These are phyloP conservation scores for Microcebus tavaratra DNA, from an alignment of 2,113 vertebrate genomes.

Conservation along the genomic window DNA sequence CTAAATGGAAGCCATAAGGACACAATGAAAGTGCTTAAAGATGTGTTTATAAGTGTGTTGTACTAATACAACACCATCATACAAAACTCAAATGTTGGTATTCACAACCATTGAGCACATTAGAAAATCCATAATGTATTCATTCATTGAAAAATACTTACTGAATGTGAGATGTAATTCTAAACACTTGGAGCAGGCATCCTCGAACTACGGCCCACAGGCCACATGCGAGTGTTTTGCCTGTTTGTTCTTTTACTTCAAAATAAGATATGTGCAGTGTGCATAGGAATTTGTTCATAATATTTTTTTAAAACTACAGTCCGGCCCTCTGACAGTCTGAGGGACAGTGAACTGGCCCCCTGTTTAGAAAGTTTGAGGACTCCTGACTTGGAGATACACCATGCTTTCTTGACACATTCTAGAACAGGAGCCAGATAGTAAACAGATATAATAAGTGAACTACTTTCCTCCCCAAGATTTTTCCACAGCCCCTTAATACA, in stretches of 20 bases:
- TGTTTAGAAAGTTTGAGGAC: no score
- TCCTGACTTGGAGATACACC: not conserved
- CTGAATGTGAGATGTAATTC: not conserved
- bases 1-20: slow-evolving; percentile 6
- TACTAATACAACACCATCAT: not conserved
- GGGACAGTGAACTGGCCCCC: no score
- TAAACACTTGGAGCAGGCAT: not conserved
- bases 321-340: rapidly evolving
- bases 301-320: no score
- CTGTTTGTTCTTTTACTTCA: no score
- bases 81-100: slow-evolving; percentile 22
- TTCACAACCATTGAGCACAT: not conserved
- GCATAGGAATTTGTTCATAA: no score
- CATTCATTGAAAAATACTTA: slow-evolving; percentile 21
- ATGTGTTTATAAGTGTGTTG: not conserved
- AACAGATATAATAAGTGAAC: not conserved
- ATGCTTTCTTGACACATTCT: not conserved
- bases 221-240: no score
- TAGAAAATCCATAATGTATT: slow-evolving; percentile 20
- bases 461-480: not conserved
- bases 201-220: no score
- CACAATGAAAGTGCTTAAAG: not conserved
- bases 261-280: no score
- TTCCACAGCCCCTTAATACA: not conserved
- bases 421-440: not conserved